A percentile compares a stretch with the other conserved stretches of the same genome.
Conservation (phyloP, 2,797 vertebrate species). For the Alauda arvensis region DNA sequence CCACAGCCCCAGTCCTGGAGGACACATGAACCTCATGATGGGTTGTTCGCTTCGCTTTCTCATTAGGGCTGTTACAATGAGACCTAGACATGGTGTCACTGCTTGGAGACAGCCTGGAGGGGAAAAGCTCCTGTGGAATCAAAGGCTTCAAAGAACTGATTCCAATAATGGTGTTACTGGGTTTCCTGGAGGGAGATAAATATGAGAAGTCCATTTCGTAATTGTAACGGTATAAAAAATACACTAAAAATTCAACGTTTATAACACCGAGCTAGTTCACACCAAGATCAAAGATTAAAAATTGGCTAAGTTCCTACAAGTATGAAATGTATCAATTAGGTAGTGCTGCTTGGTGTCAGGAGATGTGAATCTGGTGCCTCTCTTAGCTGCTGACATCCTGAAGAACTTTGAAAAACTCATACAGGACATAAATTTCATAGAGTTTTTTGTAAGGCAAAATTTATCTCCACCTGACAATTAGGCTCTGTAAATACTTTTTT, state of each 20-base stretch:
- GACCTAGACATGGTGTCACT: constrained; percentile 62
- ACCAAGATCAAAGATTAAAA: constrained; percentile 39
- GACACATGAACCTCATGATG: constrained; percentile 23
- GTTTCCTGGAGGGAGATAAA: constrained; percentile 45
- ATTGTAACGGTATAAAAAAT: neutral
- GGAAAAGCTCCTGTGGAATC: neutral
- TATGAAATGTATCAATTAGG: constrained; percentile 16
- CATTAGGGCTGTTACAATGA: constrained; percentile 47
- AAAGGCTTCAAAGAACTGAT: neutral
- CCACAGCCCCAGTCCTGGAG: constrained; percentile 35
- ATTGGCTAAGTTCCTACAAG: neutral
- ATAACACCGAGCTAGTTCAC: neutral
- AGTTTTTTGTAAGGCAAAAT: neutral
- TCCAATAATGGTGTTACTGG: constrained; percentile 26
- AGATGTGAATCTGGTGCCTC: neutral
- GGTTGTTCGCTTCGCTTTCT: constrained; percentile 14
- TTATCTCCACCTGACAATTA: neutral
- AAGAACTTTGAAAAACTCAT: neutral
- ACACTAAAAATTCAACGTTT: constrained; percentile 30
- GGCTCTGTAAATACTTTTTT: neutral
- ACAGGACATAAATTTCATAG: neutral
- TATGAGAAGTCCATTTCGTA: neutral
- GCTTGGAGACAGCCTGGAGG: constrained; percentile 44
- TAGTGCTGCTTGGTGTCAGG: rapidly evolving
- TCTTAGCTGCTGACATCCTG: neutral